These are phyloP conservation scores for Andrena minutula DNA, from an alignment of 2,888 invertebrate species.

Conservation along the genomic window DNA sequence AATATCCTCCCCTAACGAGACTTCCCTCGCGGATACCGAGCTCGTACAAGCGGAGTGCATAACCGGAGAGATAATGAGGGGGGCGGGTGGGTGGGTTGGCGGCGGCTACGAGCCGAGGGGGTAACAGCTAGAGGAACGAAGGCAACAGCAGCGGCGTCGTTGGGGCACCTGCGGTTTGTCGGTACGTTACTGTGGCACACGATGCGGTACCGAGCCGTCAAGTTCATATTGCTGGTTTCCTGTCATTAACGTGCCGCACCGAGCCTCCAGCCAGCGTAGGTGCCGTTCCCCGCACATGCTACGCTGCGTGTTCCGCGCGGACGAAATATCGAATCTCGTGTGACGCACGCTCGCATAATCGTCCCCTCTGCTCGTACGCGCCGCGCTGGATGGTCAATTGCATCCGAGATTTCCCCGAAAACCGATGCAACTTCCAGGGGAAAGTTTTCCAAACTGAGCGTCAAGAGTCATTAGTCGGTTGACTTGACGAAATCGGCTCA, in stretches of 20 bases:
- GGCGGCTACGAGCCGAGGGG: background rate
- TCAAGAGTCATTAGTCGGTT: too few species aligned
- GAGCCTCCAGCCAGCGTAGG: constrained; percentile 50
- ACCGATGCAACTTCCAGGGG: too few species aligned
- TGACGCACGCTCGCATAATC: constrained; percentile 17
- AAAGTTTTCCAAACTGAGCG: too few species aligned
- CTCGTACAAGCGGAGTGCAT: constrained; percentile 25
- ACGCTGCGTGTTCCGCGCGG: constrained; percentile 3
- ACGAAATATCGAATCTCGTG: constrained; percentile 37
- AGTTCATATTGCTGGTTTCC: constrained; percentile 84
- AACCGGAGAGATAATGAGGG: constrained; percentile 45
- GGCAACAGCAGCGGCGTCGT: constrained; percentile 35
- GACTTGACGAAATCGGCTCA: too few species aligned
- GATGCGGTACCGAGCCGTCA: constrained; percentile 83
- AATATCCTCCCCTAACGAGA: constrained; percentile 43
- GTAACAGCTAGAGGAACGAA: constrained; percentile 44
- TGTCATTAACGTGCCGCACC: constrained; percentile 83
- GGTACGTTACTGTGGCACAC: constrained; percentile 77
- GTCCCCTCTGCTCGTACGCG: background rate
- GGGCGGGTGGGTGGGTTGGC: background rate
- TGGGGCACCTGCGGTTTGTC: constrained; percentile 71
- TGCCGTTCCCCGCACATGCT: constrained; percentile 29
- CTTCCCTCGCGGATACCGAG: background rate
- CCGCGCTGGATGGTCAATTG: background rate
- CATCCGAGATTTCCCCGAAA: too few species aligned